Conservation (phyloP, 2,113 vertebrate species). For the Nycticebus coucang region DNA sequence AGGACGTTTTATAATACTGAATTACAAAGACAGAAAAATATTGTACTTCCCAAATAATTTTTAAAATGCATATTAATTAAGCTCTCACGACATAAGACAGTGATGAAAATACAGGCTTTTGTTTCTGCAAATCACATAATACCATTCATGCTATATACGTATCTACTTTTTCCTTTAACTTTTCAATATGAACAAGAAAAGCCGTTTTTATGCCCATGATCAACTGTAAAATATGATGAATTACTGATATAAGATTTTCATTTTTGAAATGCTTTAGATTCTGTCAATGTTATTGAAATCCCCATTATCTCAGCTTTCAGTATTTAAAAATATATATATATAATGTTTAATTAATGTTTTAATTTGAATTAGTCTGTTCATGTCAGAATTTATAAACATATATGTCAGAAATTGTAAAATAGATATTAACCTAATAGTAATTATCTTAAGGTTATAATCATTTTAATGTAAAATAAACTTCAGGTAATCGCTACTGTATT, state of each 20-base stretch:
- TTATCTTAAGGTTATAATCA: background rate
- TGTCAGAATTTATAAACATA: background rate
- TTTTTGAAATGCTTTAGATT: background rate
- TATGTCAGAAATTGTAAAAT: background rate
- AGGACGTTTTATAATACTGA: background rate
- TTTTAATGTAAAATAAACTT: background rate
- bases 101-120: background rate
- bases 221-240: background rate
- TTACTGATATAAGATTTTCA: background rate
- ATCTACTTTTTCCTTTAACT: background rate
- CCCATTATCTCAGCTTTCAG: background rate
- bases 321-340: background rate
- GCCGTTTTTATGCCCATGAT: background rate
- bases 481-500: background rate
- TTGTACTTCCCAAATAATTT: constrained; percentile 38
- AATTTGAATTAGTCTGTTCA: background rate
- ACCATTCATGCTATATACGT: background rate
- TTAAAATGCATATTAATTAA: constrained; percentile 64
- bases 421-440: background rate
- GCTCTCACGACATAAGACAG: constrained; percentile 22
- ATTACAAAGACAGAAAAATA: constrained; percentile 10
- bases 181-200: background rate
- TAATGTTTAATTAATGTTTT: background rate
- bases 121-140: background rate
- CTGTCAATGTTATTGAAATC: background rate